A percentile compares a stretch with the other conserved stretches of the same genome.
phyloP scores from a whole-genome alignment of 2,888 invertebrate species.

The Flexamia atlantica region DNA sequence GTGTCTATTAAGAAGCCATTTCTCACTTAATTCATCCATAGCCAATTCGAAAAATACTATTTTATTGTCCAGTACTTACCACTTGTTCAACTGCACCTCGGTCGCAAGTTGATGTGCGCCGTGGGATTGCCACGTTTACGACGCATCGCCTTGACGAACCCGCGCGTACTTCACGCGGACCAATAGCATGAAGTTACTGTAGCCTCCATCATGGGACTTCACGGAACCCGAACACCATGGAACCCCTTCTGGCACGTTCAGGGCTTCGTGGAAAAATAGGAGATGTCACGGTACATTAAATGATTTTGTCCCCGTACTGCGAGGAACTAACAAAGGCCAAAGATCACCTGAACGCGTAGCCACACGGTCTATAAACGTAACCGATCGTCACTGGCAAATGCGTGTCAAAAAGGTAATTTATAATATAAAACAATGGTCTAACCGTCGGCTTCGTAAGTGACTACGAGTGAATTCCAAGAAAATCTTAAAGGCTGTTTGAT shows the following conservation, averaged over 20 bases:
- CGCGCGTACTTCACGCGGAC: neutral
- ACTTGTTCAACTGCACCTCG: neutral
- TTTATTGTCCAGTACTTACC: too few relatives aligned
- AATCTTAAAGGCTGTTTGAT: too few relatives aligned
- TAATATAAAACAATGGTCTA: too few relatives aligned
- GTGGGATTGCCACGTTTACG: neutral
- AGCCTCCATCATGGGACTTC: neutral
- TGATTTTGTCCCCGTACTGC: neutral
- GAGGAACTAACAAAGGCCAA: neutral
- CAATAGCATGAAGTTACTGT: neutral
- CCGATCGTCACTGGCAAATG: neutral
- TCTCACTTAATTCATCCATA: too few relatives aligned
- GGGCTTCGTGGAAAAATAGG: constrained; percentile 6
- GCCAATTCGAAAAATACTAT: too few relatives aligned
- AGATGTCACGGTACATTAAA: neutral
- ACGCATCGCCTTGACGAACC: constrained; percentile 1
- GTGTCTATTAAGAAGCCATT: too few relatives aligned
- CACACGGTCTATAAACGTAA: neutral
- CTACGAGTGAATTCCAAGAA: too few relatives aligned
- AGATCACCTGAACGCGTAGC: neutral
- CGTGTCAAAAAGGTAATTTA: neutral
- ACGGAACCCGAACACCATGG: neutral
- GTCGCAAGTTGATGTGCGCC: neutral
- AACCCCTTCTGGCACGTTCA: neutral
- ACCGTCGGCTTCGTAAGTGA: too few relatives aligned